Base-by-base conservation (phyloP, 2,888 invertebrate genomes). In the Drosophila picticornis region DNA sequence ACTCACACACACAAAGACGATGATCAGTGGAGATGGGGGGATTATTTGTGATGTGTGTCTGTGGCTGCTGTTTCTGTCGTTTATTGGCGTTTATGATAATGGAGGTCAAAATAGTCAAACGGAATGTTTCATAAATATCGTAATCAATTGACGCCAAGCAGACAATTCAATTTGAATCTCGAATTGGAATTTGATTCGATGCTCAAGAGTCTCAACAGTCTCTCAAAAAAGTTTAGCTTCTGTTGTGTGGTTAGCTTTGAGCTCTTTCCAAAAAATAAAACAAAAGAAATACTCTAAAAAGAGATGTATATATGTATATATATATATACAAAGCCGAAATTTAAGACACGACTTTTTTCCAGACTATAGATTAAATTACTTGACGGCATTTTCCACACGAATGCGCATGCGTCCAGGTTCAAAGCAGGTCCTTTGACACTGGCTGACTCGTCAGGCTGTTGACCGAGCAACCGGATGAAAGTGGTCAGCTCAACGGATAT, bases 101-200 rank as follows among this genome's bases (percentile, higher is more conserved):
- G 88, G 91, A 88, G 92, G 92, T 91, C 92, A 92, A 81, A 84
- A 77, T 84, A 88, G 92, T 92, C 92, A 92, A 91, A 88, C 77
- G 89, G 83, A 92, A 87, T 91, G 91, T 90, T 88, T 87, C 81
- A 91, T 84, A 91, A 91, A 91, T 90, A 89, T 83, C 80, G 81
- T 89, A 91, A 92, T 89, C 90, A 92, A 92, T 90, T 90, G 75
- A 72, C 84, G 67, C 71, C 81, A 70, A 69, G 43, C 60, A 68
- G 65, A 77, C 75, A 81, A 83, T 81, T 75, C 67, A 83, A 81
- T 79, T 85, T 80, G 64, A 81, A 68, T 77, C 70, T 62, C 52
- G 61, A 77, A 67, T 86, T 86, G 88, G 74, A 78, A 77, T 72
- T 79, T 74, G 76, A 84, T 88, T 82, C 60, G 52, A 27, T 38